Evolutionary conservation across 2,797 vertebrate genomes (phyloP).

Genomic region (Spinus pinus): DNA sequence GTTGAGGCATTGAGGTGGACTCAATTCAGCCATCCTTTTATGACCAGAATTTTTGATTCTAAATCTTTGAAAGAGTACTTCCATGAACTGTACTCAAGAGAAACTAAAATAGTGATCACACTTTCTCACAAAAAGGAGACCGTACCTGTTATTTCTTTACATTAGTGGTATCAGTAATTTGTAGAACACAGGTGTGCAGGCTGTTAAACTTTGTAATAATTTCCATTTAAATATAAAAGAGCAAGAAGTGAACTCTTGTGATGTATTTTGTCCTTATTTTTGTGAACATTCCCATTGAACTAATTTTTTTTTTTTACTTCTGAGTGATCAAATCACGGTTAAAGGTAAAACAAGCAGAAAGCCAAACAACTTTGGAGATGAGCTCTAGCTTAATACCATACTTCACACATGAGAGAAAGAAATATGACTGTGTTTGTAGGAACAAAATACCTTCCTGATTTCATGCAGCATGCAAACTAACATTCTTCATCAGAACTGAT

Average conservation of each 20-base stretch:
- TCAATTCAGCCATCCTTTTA: not conserved
- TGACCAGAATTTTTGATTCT: not conserved
- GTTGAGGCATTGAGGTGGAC: not conserved
- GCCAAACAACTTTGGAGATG: not conserved
- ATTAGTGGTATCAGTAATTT: not conserved
- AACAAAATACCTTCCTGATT: slow-evolving; percentile 2
- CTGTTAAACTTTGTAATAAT: not conserved
- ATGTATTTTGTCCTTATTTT: not conserved
- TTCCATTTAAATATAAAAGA: not conserved
- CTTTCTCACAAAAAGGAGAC: not conserved
- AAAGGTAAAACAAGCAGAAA: not conserved
- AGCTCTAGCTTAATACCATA: not conserved
- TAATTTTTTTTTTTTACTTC: not conserved
- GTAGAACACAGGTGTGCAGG: not conserved
- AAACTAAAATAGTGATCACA: not conserved
- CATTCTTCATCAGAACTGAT: slow-evolving; percentile 14
- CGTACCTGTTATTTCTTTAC: not conserved
- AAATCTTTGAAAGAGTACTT: not conserved
- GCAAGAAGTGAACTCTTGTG: not conserved
- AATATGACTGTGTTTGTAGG: not conserved
- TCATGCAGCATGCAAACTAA: not conserved
- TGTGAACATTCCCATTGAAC: not conserved
- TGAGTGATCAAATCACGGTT: not conserved
- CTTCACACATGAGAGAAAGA: not conserved
- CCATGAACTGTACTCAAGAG: not conserved